A percentile compares a stretch with the other conserved stretches of the same genome.
phyloP scores from a whole-genome alignment of 2,888 invertebrate species.

The Hirtodrosophila confusa region DNA sequence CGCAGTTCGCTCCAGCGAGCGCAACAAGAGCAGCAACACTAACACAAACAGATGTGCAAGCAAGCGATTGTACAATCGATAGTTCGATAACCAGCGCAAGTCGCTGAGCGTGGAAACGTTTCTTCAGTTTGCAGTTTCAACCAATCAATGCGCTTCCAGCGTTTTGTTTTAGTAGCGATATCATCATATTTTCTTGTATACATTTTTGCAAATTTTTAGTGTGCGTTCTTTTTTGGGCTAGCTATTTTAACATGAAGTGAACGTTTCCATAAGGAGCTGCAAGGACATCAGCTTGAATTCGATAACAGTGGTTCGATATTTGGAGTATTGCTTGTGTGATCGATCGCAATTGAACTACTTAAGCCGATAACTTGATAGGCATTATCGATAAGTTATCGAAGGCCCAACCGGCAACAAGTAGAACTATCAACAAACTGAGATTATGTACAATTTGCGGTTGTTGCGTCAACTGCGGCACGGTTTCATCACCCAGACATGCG shows the following conservation, averaged over 20 bases:
- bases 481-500: background rate
- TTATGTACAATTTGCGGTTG: conserved; percentile 53
- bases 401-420: conserved; percentile 35
- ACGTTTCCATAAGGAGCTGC: too few relatives aligned
- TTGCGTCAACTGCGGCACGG: conserved; percentile 30
- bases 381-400: conserved; percentile 18
- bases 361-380: background rate
- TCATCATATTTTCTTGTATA: too few relatives aligned
- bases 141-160: too few relatives aligned
- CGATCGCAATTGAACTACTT: too few relatives aligned
- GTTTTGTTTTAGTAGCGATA: too few relatives aligned
- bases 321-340: too few relatives aligned
- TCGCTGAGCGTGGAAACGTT: background rate
- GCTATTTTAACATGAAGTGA: too few relatives aligned
- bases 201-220: too few relatives aligned
- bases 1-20: conserved; percentile 19
- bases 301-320: too few relatives aligned
- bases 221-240: too few relatives aligned
- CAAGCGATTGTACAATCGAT: conserved; percentile 23
- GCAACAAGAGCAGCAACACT: conserved; percentile 9
- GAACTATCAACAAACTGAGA: conserved; percentile 1
- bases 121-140: too few relatives aligned
- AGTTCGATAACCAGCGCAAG: background rate
- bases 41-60: background rate
- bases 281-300: too few relatives aligned